Evolutionary conservation across 1,140 invertebrate genomes (phyloP).

Genomic region (Homalodisca vitripennis): DNA sequence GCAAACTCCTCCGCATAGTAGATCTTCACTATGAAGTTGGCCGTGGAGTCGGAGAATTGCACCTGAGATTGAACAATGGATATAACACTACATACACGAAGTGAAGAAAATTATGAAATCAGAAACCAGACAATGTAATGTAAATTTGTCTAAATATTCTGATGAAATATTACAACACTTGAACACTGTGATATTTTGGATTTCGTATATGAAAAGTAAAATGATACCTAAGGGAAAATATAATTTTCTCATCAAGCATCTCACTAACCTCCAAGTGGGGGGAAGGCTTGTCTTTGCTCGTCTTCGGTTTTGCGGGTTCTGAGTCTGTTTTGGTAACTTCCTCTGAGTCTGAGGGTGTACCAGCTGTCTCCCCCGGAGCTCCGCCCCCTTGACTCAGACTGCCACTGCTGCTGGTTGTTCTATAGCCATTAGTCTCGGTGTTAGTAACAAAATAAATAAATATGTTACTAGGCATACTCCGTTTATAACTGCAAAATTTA

Average conservation of each 20-base stretch:
- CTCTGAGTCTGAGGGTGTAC: constrained; percentile 5
- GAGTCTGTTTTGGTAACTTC: constrained; percentile 12
- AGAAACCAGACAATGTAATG: background rate
- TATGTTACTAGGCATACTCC: background rate
- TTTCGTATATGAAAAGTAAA: background rate
- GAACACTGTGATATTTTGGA: background rate
- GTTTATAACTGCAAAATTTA: background rate
- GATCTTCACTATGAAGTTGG: constrained; percentile 81
- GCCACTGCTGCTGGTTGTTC: constrained; percentile 22
- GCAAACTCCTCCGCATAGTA: constrained; percentile 87
- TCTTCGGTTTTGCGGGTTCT: constrained; percentile 25
- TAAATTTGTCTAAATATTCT: background rate
- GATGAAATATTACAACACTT: background rate
- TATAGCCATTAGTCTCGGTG: background rate
- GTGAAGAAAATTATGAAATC: constrained; percentile 1
- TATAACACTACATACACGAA: background rate
- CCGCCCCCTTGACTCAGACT: background rate
- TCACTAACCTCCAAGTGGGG: constrained; percentile 45
- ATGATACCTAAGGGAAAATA: background rate
- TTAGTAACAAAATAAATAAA: too few species aligned
- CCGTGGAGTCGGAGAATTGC: constrained; percentile 70
- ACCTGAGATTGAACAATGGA: constrained; percentile 54
- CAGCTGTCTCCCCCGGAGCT: background rate
- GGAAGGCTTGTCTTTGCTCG: constrained; percentile 41
- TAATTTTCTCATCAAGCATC: constrained; percentile 38